Base-by-base conservation (phyloP, 2,113 vertebrate genomes). In the Pomatorhinus ruficollis region DNA sequence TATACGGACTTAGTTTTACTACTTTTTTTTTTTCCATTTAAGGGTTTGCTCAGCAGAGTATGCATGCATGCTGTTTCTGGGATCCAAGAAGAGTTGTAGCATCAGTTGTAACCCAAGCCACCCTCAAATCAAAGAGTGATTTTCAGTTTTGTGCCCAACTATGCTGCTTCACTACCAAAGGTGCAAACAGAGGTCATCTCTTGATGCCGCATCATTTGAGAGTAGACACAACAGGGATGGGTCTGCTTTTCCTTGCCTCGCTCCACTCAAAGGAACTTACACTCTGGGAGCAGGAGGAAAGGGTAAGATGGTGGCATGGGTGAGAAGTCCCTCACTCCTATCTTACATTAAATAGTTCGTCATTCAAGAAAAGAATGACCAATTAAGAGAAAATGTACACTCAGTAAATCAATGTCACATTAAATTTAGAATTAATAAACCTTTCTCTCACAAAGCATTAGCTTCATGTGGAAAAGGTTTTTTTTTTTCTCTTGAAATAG, bases 21-120 rank as follows among this genome's bases (percentile, higher is more conserved):
- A 70, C 85, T 97, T 97, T 95, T 97, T 95, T 96, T 95, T 96
- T 95, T 94, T 87, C 95, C 87, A 60, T 96, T 95, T 96, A 64
- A 91, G 53, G 64, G 39, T 89, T 91, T 97, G 20, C 84, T 97
- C 65, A 50, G 77, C 65, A 94, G 56, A 57, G 17, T 75, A 45
- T 70, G n/a, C 15, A 42, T 85, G 79, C 92, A 89, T 5, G 5
- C 23, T 94, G 21, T 72, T 96, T 59, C 57, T 77, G 91, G 54
- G 50, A 86, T 95, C 82, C 20, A 1, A 1, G 23, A 83, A 87
- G 71, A 89, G 39, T 23, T 81, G 82, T n/a, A 83, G 52, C 50
- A 42, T 1, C 8, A 44, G 28, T 14, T 53, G 20, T 22, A 56
- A 24, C 20, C 4, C 40, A 45, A 23, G n/a, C 14, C 60, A 10